A percentile compares a stretch with the other conserved stretches of the same genome.
Evolutionary conservation across 2,113 vertebrate genomes (phyloP).

Genomic region (Coreoperca whiteheadi): DNA sequence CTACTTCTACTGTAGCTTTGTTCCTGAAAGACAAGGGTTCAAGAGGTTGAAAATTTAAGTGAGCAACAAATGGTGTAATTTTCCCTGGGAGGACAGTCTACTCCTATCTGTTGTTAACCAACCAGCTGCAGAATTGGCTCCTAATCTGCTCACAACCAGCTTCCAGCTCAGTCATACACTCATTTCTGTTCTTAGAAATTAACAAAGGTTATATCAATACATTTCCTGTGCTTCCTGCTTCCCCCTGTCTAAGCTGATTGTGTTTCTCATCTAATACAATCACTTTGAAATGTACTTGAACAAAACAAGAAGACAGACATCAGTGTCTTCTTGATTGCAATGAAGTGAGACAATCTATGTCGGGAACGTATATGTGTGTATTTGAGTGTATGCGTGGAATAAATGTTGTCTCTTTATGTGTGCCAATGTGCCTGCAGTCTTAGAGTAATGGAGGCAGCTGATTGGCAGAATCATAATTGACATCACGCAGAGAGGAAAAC

Average conservation of each 20-base stretch:
- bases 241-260: not conserved
- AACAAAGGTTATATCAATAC: not conserved
- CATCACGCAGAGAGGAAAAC: constrained; percentile 41
- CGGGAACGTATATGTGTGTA: not conserved
- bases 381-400: constrained; percentile 1
- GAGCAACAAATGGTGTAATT: not conserved
- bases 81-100: not conserved
- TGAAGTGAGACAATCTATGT: not conserved
- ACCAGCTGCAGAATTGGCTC: not conserved
- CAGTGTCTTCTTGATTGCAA: not conserved
- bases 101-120: not conserved
- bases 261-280: constrained; percentile 9
- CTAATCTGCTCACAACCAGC: not conserved
- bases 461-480: constrained; percentile 53
- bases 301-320: constrained; percentile 16
- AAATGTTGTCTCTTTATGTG: not conserved
- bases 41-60: no score
- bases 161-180: not conserved
- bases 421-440: not conserved
- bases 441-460: constrained; percentile 26
- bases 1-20: not conserved
- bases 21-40: not conserved
- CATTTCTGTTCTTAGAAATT: not conserved
- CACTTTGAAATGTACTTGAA: constrained; percentile 10
- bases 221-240: not conserved